Base-by-base conservation (phyloP, 2,113 vertebrate species). In the Anolis sagrei region DNA sequence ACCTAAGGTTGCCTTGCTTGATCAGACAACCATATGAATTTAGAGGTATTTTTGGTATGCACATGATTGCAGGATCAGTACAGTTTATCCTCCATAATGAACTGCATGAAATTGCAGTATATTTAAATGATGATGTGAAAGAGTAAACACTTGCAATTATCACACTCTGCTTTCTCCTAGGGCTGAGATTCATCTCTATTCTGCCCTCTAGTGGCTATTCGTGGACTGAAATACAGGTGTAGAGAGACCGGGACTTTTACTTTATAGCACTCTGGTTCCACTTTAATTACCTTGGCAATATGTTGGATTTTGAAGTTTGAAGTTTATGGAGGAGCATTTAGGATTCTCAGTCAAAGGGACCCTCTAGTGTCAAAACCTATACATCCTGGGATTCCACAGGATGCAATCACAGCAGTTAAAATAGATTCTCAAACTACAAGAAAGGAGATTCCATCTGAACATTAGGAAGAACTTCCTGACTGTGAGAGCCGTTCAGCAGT, bases 121-220 rank as follows among this genome's bases (percentile, higher is more conserved):
- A 18, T 0, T 66, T 82, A 34, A 76, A 32, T 10, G 10, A 32
- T 0, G 4, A 54, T n/a, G 75, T 69, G 62, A 16, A 1, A 1
- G 0, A 70, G 3, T 1, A 10, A 1, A 85, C 25, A 80, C 23
- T 61, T 0, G 70, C n/a, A 19, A 70, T 18, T 3, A 1, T 1
- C 9, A 74, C 80, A 3, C 1, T 19, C 51, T 1, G 54, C 54
- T 58, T 58, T 58, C 13, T 1, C 0, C 25, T 16, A 2, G 10
- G 21, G 16, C 66, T 4, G 16, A 27, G 79, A 27, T 85, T 89
- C 93, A 90, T 79, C 90, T 93, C 90, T 58, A 39, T 86, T 88
- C 91, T 93, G 94, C 94, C 94, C 91, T 89, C 94, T 81, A 92
- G 94, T 92, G 94, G 94, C 86, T 85, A 49, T 54, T 76, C 29